Percentiles rank a stretch among this genome's conserved stretches.
phyloP scores from a whole-genome alignment of 1,140 invertebrate genomes.

The Heliconius hewitsoni region DNA sequence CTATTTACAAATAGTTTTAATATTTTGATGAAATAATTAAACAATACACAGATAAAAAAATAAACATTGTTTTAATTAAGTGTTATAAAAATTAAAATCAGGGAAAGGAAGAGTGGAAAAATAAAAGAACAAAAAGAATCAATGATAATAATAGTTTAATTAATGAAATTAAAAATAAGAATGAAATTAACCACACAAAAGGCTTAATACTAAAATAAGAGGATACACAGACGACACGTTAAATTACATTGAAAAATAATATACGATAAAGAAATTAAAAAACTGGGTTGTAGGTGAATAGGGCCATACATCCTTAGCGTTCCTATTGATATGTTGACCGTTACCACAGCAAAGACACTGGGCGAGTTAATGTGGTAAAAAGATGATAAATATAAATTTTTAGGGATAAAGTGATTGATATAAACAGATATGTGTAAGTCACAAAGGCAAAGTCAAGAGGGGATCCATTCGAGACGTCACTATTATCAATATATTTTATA shows the following conservation, averaged over 20 bases:
- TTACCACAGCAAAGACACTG: slow-evolving; percentile 4
- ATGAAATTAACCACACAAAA: slow-evolving; percentile 80
- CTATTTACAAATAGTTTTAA: slow-evolving; percentile 77
- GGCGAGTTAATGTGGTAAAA: not conserved
- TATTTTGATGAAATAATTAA: slow-evolving; percentile 44
- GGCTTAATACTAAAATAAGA: slow-evolving; percentile 76
- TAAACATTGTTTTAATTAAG: slow-evolving; percentile 5
- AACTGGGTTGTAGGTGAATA: slow-evolving; percentile 21
- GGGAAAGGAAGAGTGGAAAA: slow-evolving; percentile 49
- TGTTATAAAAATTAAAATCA: slow-evolving; percentile 37
- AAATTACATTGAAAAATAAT: slow-evolving; percentile 56
- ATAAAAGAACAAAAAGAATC: slow-evolving; percentile 74
- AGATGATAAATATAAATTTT: slow-evolving; percentile 4
- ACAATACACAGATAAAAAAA: slow-evolving; percentile 28
- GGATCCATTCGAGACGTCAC: slow-evolving; percentile 10
- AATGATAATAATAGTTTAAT: slow-evolving; percentile 80
- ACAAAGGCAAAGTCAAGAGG: slow-evolving; percentile 15
- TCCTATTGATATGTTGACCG: slow-evolving; percentile 14
- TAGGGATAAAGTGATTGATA: slow-evolving; percentile 15
- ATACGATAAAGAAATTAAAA: slow-evolving; percentile 41
- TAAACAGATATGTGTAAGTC: slow-evolving; percentile 18
- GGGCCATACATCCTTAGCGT: slow-evolving; percentile 1
- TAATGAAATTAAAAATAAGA: slow-evolving; percentile 79
- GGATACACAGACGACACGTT: slow-evolving; percentile 61
- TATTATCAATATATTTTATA: not conserved